Evolutionary conservation across 2,113 vertebrate species (phyloP).

Genomic region (Plectropomus leopardus): DNA sequence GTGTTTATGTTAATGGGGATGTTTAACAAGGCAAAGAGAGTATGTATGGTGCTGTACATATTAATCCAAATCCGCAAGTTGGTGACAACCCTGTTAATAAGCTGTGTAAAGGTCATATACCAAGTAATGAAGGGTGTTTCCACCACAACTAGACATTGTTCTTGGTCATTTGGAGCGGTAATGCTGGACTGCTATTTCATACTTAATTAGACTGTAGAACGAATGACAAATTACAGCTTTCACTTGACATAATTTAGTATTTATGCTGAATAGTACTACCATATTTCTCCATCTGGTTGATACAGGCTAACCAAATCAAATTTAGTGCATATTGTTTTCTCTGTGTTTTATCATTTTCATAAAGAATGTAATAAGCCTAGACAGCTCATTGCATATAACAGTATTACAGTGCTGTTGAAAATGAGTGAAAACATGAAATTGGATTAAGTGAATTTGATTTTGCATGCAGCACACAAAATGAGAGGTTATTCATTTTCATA

Average conservation of each 20-base stretch:
- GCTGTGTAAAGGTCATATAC: conserved; percentile 75
- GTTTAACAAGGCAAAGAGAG: conserved; percentile 28
- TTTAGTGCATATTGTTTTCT: not conserved
- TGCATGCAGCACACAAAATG: not conserved
- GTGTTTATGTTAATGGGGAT: conserved; percentile 39
- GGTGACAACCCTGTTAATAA: conserved; percentile 77
- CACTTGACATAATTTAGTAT: not conserved
- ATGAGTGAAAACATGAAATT: conserved; percentile 41
- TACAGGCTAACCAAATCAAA: not conserved
- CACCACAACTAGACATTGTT: conserved; percentile 62
- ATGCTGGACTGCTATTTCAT: conserved; percentile 55
- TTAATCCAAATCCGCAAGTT: conserved; percentile 49
- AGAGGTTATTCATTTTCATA: conserved; percentile 19
- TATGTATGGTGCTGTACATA: conserved; percentile 10
- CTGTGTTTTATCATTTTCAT: conserved; percentile 8
- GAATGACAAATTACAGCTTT: conserved; percentile 21
- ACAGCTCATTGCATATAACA: conserved; percentile 1
- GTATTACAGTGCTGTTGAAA: not conserved
- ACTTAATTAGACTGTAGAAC: conserved; percentile 40
- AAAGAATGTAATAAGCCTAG: not conserved
- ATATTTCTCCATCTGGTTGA: not conserved
- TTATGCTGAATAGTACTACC: not conserved
- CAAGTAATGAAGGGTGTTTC: conserved; percentile 62
- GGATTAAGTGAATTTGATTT: conserved; percentile 31
- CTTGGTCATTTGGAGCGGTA: conserved; percentile 51